A percentile compares a stretch with the other conserved stretches of the same genome.
phyloP scores from a whole-genome alignment of 2,888 invertebrate genomes.

The Drosophila buzzatii region DNA sequence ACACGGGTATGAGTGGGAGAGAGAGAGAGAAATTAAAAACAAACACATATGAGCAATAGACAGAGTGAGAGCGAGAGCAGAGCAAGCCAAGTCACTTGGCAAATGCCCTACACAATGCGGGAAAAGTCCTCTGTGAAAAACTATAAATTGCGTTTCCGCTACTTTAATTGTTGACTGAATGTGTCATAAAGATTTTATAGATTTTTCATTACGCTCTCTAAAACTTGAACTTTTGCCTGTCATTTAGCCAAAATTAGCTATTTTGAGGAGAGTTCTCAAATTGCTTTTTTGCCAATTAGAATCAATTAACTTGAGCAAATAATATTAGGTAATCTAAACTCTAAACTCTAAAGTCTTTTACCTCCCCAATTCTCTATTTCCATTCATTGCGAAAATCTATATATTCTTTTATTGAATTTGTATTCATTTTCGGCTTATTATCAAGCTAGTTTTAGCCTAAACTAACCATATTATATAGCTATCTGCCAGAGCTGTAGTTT shows the following conservation, averaged over 20 bases:
- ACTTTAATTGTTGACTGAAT: background rate
- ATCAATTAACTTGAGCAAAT: too few relatives aligned
- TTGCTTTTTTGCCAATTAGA: too few relatives aligned
- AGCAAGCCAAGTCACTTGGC: background rate
- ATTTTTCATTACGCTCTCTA: background rate
- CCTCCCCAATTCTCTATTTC: too few relatives aligned
- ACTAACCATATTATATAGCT: too few relatives aligned
- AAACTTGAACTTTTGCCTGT: too few relatives aligned
- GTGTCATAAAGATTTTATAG: background rate
- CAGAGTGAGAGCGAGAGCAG: background rate
- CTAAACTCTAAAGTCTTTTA: too few relatives aligned
- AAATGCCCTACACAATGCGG: conserved; percentile 17
- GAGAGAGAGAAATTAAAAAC: conserved; percentile 1
- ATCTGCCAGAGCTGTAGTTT: too few relatives aligned
- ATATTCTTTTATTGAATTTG: too few relatives aligned
- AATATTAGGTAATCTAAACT: too few relatives aligned
- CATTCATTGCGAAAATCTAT: too few relatives aligned
- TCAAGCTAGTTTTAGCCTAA: too few relatives aligned
- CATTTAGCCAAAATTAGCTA: background rate
- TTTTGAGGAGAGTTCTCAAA: background rate
- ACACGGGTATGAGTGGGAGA: background rate
- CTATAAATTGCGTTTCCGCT: background rate
- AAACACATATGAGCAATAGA: conserved; percentile 6
- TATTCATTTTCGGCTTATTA: too few relatives aligned
- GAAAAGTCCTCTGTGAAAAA: background rate